Conservation (phyloP, 2,888 invertebrate species). For the Parnassius smintheus region DNA sequence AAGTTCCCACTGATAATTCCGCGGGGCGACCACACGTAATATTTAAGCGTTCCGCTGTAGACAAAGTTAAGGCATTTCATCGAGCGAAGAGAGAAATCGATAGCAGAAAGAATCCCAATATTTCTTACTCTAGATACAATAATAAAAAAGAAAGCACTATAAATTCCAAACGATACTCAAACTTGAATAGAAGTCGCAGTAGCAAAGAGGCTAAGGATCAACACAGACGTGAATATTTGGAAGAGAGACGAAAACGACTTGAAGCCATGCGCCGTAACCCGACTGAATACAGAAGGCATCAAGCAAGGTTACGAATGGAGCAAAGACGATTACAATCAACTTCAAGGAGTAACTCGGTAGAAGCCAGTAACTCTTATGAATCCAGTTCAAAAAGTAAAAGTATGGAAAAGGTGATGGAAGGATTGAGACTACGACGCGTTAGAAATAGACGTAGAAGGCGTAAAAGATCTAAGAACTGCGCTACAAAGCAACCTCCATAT, state of each 20-base stretch:
- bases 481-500: slow-evolving; percentile 71
- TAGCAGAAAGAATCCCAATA: slow-evolving; percentile 41
- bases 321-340: slow-evolving; percentile 50
- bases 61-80: slow-evolving; percentile 65
- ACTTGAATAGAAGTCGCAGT: slow-evolving; percentile 65
- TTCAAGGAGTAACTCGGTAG: slow-evolving; percentile 56
- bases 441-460: slow-evolving; percentile 62
- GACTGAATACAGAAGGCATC: slow-evolving; percentile 62
- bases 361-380: slow-evolving; percentile 55
- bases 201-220: slow-evolving; percentile 83
- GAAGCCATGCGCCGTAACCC: slow-evolving; percentile 66
- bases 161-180: slow-evolving; percentile 58
- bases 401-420: slow-evolving; percentile 45
- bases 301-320: slow-evolving; percentile 56
- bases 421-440: slow-evolving; percentile 50
- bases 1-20: slow-evolving; percentile 58
- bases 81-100: slow-evolving; percentile 60
- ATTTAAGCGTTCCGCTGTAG: slow-evolving; percentile 85
- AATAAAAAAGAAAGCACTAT: slow-evolving; percentile 73
- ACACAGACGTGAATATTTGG: slow-evolving; percentile 60
- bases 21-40: slow-evolving; percentile 83
- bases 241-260: slow-evolving; percentile 57
- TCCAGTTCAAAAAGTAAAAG: slow-evolving; percentile 44
- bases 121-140: slow-evolving; percentile 46
- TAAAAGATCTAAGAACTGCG: slow-evolving; percentile 67